These are phyloP conservation scores for Teleogryllus occipitalis DNA, from an alignment of 1,140 invertebrate genomes.

Conservation along the genomic window DNA sequence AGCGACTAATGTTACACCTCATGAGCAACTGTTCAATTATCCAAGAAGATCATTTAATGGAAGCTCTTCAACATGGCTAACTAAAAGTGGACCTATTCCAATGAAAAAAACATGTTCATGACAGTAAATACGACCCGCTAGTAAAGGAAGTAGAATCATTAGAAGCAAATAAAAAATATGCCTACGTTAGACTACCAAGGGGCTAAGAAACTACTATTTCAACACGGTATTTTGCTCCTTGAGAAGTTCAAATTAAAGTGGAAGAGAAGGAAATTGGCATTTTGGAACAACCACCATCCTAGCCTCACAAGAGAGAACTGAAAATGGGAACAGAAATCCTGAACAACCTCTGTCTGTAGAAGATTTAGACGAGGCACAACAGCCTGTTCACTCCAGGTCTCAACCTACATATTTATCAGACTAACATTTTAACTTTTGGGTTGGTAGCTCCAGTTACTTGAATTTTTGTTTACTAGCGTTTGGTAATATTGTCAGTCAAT, in stretches of 20 bases:
- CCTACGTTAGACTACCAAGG: constrained; percentile 15
- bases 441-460: too few relatives aligned
- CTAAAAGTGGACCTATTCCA: constrained; percentile 15
- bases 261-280: too few relatives aligned
- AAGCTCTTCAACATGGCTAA: constrained; percentile 1
- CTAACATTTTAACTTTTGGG: too few relatives aligned
- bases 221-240: constrained; percentile 19
- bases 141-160: constrained; percentile 18
- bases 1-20: constrained; percentile 19
- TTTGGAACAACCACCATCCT: too few relatives aligned
- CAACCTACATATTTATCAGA: too few relatives aligned
- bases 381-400: too few relatives aligned
- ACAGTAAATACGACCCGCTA: constrained; percentile 12
- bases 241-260: not conserved
- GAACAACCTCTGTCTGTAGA: too few relatives aligned
- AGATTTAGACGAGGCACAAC: too few relatives aligned
- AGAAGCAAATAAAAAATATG: constrained; percentile 21
- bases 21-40: constrained; percentile 11
- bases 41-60: not conserved
- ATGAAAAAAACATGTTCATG: constrained; percentile 12
- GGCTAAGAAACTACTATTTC: constrained; percentile 22
- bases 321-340: too few relatives aligned
- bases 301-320: too few relatives aligned
- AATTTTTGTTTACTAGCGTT: too few relatives aligned
- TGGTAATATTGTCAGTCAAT: too few relatives aligned